Base-by-base conservation (phyloP, 2,888 invertebrate species). In the Cheilosia scutellata region DNA sequence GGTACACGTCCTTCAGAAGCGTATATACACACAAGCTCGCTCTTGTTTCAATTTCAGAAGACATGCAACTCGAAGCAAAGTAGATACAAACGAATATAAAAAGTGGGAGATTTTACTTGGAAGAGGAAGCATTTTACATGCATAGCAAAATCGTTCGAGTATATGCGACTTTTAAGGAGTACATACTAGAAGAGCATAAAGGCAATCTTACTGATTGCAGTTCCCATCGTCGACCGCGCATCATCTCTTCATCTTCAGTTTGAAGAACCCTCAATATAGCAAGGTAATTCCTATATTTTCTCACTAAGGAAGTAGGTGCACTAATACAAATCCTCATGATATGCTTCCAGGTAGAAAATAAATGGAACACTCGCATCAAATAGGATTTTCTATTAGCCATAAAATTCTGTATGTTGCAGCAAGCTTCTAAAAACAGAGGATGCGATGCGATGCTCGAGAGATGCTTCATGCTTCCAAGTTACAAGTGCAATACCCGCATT, bases 201-300 rank as follows among this genome's bases (percentile, higher is more conserved):
- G 82, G 62, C 86, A 86, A 82, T 82, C 72, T 82, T 31, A 57
- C 51, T 86, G 86, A 86, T 86, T 86, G 77, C 63, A 76, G 53
- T 42, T 60, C 51, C 68, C 71, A 72, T 86, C 71, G 62, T 82
- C 75, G 58, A 76, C 71, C 76, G 76, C 86, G 78, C 49, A 25
- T 71, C 55, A 72, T 72, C 58, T 71, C 72, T 76, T 86, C 82
- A 86, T 86, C 82, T 74, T 76, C 66, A 49, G 20, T 51, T 70
- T 27, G 42, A 5, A 9, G 33, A 62, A 42, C 11, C 11, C 25
- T 53, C n/a, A 6, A 44, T 16, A 16, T 57, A 65, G 42, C 51
- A 31, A 29, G 55, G 53, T 62, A 72, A 51, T 66, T 60, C 33
- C 27, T 66, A 42, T 74, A 42, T 62, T 9, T 53, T 47, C 20